Evolutionary conservation across 2,797 vertebrate genomes (phyloP).

Genomic region (Hemibagrus guttatus): DNA sequence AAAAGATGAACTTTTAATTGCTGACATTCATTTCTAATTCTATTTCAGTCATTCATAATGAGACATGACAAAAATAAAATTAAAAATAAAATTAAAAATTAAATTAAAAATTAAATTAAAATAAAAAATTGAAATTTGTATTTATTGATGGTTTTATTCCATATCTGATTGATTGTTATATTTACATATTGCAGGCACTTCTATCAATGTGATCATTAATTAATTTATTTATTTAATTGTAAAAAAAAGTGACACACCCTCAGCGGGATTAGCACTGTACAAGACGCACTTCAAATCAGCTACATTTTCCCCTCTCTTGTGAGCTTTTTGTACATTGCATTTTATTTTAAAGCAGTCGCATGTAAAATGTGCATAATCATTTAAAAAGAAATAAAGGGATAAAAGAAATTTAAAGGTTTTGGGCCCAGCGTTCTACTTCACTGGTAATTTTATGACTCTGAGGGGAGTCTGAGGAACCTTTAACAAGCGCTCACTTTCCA

Average conservation of each 20-base stretch:
- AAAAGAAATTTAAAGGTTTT: too few relatives aligned
- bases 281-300: not conserved
- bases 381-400: not conserved
- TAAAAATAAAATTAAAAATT: too few relatives aligned
- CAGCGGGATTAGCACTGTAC: conserved; percentile 11
- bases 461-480: not conserved
- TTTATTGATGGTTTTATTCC: too few relatives aligned
- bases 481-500: conserved; percentile 43
- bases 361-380: too few relatives aligned
- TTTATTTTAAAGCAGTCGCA: not conserved
- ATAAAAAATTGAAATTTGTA: too few relatives aligned
- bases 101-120: too few relatives aligned
- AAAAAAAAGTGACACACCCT: not conserved
- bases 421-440: not conserved
- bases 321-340: not conserved
- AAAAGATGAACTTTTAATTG: not conserved
- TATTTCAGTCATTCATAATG: not conserved
- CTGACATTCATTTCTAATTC: not conserved
- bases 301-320: not conserved
- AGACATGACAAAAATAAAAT: too few relatives aligned
- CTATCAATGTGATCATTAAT: not conserved
- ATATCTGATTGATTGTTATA: not conserved
- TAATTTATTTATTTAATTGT: not conserved
- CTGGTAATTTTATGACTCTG: not conserved
- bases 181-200: not conserved